Evolutionary conservation across 1,140 invertebrate species (phyloP).

Genomic region (Anastrepha obliqua): DNA sequence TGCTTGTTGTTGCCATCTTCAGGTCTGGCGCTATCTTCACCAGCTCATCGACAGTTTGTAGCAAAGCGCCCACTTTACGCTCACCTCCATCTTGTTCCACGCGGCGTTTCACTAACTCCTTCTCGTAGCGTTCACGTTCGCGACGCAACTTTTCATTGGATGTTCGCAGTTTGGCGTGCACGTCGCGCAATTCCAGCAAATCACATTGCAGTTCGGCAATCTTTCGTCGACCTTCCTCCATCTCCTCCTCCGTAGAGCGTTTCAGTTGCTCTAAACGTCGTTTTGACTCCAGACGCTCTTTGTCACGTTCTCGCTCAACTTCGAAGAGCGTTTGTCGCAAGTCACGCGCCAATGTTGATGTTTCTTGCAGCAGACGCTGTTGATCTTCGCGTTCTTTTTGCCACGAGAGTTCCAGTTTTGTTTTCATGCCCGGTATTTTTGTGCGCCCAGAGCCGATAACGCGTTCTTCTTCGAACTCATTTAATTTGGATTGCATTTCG

Average conservation of each 20-base stretch:
- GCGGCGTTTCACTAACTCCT: conserved; percentile 83
- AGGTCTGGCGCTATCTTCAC: conserved; percentile 84
- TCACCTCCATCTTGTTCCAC: conserved; percentile 75
- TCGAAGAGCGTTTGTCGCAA: conserved; percentile 90
- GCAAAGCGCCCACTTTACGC: conserved; percentile 75
- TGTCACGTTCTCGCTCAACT: conserved; percentile 90
- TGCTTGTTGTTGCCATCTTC: conserved; percentile 64
- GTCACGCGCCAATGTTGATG: conserved; percentile 92
- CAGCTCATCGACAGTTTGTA: conserved; percentile 86
- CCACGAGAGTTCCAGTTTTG: conserved; percentile 94
- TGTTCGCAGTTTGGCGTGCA: conserved; percentile 92
- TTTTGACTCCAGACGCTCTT: conserved; percentile 90
- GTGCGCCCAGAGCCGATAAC: conserved; percentile 86
- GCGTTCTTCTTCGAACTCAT: conserved; percentile 92
- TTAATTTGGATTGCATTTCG: conserved; percentile 92
- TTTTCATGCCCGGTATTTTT: conserved; percentile 88
- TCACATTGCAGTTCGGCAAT: conserved; percentile 88
- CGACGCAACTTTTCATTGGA: conserved; percentile 92
- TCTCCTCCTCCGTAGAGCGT: conserved; percentile 89
- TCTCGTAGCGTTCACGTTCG: conserved; percentile 89
- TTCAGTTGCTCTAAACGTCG: conserved; percentile 89
- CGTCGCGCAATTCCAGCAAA: conserved; percentile 89
- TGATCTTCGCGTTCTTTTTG: conserved; percentile 96
- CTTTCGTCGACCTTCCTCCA: conserved; percentile 91
- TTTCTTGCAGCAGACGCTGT: conserved; percentile 91